Conservation (phyloP, 1,140 invertebrate species). For the Lamellibrachia luymesi region DNA sequence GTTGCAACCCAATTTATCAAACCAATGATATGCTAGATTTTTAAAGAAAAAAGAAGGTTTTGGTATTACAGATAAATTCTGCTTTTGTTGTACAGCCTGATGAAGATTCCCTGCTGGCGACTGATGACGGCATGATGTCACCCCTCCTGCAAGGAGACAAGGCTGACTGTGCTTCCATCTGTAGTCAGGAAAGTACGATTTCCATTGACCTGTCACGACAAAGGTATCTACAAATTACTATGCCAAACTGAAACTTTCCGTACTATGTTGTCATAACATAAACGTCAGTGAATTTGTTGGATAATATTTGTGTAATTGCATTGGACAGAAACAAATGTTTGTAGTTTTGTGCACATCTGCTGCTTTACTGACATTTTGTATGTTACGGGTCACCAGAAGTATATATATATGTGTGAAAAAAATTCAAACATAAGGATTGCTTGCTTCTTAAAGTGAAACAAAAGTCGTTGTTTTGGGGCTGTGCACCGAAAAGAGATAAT, state of each 20-base stretch:
- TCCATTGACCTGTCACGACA: conserved; percentile 5
- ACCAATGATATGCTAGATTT: background rate
- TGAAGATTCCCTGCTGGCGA: conserved; percentile 41
- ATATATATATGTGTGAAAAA: no score
- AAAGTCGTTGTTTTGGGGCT: no score
- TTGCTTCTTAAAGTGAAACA: no score
- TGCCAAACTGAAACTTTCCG: conserved; percentile 7
- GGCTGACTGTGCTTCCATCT: conserved; percentile 53
- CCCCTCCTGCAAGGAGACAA: conserved; percentile 48
- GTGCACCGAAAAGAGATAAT: no score
- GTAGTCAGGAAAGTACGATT: conserved; percentile 52
- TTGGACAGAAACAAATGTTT: no score
- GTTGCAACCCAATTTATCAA: background rate
- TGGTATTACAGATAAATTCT: background rate
- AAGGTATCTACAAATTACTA: conserved; percentile 33
- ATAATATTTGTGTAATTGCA: no score
- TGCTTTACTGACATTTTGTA: no score
- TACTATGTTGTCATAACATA: no score
- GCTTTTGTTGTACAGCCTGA: background rate
- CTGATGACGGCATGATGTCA: conserved; percentile 46
- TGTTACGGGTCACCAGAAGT: no score
- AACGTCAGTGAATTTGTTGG: no score
- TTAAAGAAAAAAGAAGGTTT: background rate
- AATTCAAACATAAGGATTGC: no score
- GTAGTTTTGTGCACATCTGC: no score